A percentile compares a stretch with the other conserved stretches of the same genome.
Conservation (phyloP, 1,140 invertebrate species). For the Aphelinus atriplicis region DNA sequence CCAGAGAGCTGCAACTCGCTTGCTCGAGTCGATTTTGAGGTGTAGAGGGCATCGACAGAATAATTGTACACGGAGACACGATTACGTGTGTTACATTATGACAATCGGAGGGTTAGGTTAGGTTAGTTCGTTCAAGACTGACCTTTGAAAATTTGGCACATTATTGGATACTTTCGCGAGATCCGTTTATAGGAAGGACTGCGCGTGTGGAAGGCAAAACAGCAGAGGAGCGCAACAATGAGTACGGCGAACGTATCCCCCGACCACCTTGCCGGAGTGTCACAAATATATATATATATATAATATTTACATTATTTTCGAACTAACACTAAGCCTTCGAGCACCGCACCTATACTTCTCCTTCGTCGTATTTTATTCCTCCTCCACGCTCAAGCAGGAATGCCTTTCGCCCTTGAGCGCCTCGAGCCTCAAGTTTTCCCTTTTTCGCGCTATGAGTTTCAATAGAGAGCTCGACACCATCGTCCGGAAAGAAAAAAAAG, state of each 20-base stretch:
- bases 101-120: constrained; percentile 16
- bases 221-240: constrained; percentile 20
- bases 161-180: constrained; percentile 41
- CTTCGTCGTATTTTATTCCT: neutral
- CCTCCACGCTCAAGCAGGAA: constrained; percentile 8
- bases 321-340: constrained; percentile 30
- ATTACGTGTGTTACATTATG: neutral
- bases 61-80: constrained; percentile 1
- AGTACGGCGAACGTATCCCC: constrained; percentile 5
- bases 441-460: neutral
- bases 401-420: constrained; percentile 25
- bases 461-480: constrained; percentile 31
- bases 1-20: constrained; percentile 20
- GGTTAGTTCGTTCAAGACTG: constrained; percentile 33
- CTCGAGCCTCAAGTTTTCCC: constrained; percentile 5
- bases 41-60: constrained; percentile 8
- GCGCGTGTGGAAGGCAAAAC: constrained; percentile 32
- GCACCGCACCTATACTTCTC: neutral
- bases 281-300: constrained; percentile 13
- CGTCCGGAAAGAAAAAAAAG: constrained; percentile 22
- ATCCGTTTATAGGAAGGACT: constrained; percentile 29
- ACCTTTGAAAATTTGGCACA: constrained; percentile 46
- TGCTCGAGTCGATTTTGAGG: neutral
- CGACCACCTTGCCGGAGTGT: neutral
- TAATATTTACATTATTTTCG: constrained; percentile 13